Evolutionary conservation across 2,113 vertebrate species (phyloP).

Genomic region (Salvelinus fontinalis): DNA sequence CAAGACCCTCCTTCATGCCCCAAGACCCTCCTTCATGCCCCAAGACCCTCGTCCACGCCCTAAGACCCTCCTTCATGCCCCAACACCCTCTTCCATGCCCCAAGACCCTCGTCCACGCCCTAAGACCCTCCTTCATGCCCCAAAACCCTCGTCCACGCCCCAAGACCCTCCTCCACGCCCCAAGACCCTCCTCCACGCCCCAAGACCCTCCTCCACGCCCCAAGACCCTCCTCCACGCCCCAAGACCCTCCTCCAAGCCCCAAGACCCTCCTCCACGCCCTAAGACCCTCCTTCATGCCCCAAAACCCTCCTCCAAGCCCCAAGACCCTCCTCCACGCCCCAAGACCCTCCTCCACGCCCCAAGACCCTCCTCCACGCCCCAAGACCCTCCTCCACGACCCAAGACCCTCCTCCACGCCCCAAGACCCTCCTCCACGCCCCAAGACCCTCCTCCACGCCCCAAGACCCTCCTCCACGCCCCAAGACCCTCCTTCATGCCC

Average conservation of each 20-base stretch:
- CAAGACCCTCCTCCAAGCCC: background rate
- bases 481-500: background rate
- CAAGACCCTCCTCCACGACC: background rate
- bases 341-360: background rate
- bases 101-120: background rate
- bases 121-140: fast-evolving
- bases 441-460: conserved; percentile 8
- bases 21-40: background rate
- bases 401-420: background rate
- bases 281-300: background rate
- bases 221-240: background rate
- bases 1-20: background rate
- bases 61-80: background rate
- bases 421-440: background rate
- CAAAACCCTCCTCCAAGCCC: background rate
- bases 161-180: background rate
- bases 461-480: background rate
- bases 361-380: background rate
- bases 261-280: background rate
- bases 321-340: conserved; percentile 9
- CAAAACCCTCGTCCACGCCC: background rate
- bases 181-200: background rate
- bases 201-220: conserved; percentile 10
- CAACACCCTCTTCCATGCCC: conserved; percentile 9
- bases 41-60: background rate